Conservation (phyloP, 2,888 invertebrate species). For the Myopa testacea region DNA sequence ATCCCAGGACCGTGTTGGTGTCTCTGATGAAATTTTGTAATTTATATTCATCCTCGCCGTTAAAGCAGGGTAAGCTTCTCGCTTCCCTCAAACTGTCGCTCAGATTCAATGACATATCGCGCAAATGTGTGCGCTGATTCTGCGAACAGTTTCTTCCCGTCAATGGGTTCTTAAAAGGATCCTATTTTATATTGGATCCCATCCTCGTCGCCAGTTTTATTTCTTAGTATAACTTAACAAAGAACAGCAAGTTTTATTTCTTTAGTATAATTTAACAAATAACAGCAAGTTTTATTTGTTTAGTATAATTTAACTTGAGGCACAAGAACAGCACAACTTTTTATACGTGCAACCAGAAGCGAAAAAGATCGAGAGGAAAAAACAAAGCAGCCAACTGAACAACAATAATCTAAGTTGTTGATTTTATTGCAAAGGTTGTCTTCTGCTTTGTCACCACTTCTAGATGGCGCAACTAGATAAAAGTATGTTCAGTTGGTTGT, state of each 20-base stretch:
- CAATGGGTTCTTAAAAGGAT: not conserved
- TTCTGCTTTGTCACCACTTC: too few relatives aligned
- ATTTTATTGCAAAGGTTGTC: too few relatives aligned
- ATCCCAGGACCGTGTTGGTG: not conserved
- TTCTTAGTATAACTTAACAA: not conserved
- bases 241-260: not conserved
- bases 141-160: not conserved
- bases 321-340: too few relatives aligned
- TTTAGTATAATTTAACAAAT: too few relatives aligned
- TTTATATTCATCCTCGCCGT: not conserved
- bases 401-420: too few relatives aligned
- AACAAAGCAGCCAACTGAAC: too few relatives aligned
- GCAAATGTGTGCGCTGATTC: not conserved
- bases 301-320: too few relatives aligned
- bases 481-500: too few relatives aligned
- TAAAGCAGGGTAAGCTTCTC: not conserved
- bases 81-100: not conserved
- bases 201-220: slow-evolving; percentile 3
- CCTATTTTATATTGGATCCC: not conserved
- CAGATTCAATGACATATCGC: not conserved
- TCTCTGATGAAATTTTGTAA: slow-evolving; percentile 1
- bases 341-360: too few relatives aligned
- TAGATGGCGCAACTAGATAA: too few relatives aligned
- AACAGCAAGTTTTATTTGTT: too few relatives aligned
- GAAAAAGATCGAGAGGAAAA: too few relatives aligned